Evolutionary conservation across 2,888 invertebrate species (phyloP).

Genomic region (Hirtodrosophila alboralis): DNA sequence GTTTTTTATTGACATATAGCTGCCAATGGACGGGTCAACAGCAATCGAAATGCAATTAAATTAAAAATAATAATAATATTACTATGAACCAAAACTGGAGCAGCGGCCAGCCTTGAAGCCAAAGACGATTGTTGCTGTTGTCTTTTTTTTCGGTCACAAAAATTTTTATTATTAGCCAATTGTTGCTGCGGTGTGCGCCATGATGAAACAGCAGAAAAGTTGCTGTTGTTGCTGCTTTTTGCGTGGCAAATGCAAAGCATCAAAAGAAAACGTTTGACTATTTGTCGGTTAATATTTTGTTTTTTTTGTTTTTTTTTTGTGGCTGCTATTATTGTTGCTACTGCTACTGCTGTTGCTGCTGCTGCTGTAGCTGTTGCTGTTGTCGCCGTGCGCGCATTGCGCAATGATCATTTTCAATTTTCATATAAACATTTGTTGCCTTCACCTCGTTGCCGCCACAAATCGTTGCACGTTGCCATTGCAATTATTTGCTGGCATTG

Average conservation of each 20-base stretch:
- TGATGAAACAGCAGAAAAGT: slow-evolving; percentile 62
- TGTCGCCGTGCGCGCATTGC: slow-evolving; percentile 56
- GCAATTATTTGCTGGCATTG: slow-evolving; percentile 72
- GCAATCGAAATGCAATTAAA: slow-evolving; percentile 78
- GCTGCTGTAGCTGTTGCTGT: slow-evolving; percentile 44
- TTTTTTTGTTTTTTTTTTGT: slow-evolving; percentile 42
- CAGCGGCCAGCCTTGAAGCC: slow-evolving; percentile 45
- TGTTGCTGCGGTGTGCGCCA: slow-evolving; percentile 58
- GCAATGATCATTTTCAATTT: slow-evolving; percentile 77
- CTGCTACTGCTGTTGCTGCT: slow-evolving; percentile 31
- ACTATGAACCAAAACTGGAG: slow-evolving; percentile 55
- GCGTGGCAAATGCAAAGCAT: slow-evolving; percentile 72
- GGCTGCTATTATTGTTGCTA: slow-evolving; percentile 25
- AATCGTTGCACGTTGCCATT: slow-evolving; percentile 74
- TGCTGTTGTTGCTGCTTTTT: slow-evolving; percentile 29
- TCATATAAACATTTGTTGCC: slow-evolving; percentile 74
- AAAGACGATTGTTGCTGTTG: slow-evolving; percentile 45
- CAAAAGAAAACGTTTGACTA: slow-evolving; percentile 64
- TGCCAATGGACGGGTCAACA: slow-evolving; percentile 67
- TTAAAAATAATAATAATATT: slow-evolving; percentile 52
- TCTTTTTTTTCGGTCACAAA: slow-evolving; percentile 55
- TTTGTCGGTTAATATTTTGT: slow-evolving; percentile 64
- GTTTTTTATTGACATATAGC: slow-evolving; percentile 67
- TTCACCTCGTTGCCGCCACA: slow-evolving; percentile 77
- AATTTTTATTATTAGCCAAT: slow-evolving; percentile 76